Conservation (phyloP, 2,113 vertebrate species). For the Cromileptes altivelis region DNA sequence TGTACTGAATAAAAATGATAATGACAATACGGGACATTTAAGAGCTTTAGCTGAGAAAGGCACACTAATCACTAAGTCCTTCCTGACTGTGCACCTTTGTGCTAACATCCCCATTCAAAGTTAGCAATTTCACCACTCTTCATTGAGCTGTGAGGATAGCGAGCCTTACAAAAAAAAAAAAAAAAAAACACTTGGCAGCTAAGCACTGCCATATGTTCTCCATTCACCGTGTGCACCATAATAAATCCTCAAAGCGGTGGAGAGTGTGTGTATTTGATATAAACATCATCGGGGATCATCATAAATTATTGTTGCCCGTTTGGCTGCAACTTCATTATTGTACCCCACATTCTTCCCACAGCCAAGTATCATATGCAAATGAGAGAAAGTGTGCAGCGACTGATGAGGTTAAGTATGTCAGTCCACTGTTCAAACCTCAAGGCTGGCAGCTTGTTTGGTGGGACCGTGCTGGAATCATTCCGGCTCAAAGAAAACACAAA, state of each 20-base stretch:
- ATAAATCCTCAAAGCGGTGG: slow-evolving; percentile 65
- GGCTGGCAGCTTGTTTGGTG: slow-evolving; percentile 23
- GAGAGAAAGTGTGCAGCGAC: slow-evolving; percentile 38
- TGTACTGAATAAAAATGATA: slow-evolving; percentile 36
- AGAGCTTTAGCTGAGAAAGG: slow-evolving; percentile 28
- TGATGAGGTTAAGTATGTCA: slow-evolving; percentile 47
- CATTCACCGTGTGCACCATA: slow-evolving; percentile 49
- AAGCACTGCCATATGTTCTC: slow-evolving; percentile 66
- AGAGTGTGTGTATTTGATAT: slow-evolving; percentile 62
- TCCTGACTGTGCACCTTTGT: slow-evolving; percentile 40
- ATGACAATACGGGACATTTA: slow-evolving; percentile 33
- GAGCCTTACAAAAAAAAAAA: slow-evolving; percentile 12
- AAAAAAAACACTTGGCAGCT: slow-evolving; percentile 48
- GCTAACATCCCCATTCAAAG: slow-evolving; percentile 31
- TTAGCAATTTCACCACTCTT: slow-evolving; percentile 35
- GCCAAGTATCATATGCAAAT: slow-evolving; percentile 54
- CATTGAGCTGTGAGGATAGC: slow-evolving; percentile 42
- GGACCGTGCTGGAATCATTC: slow-evolving; percentile 21
- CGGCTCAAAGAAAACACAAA: slow-evolving; percentile 34
- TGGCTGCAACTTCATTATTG: slow-evolving; percentile 50
- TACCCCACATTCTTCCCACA: slow-evolving; percentile 21
- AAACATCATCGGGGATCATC: slow-evolving; percentile 64
- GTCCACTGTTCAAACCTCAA: slow-evolving; percentile 29
- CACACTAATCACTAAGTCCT: slow-evolving; percentile 24
- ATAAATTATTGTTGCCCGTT: slow-evolving; percentile 64